Base-by-base conservation (phyloP, 2,797 vertebrate genomes). In the Alectoris magna region DNA sequence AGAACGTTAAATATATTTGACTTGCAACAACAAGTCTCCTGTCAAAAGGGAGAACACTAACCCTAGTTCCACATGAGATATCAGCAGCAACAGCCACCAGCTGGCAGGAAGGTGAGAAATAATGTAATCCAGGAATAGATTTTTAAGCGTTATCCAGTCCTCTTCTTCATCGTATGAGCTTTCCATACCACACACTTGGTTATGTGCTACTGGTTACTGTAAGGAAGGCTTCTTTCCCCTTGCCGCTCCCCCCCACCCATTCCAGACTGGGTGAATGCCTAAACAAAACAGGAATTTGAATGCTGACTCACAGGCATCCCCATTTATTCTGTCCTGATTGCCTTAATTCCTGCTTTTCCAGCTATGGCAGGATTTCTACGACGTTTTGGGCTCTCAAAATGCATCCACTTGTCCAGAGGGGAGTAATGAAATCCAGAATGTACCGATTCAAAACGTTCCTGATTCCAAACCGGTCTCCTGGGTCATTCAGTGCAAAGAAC, bases 361-460 rank as follows among this genome's bases (percentile, higher is more conserved):
- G 87, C 93, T 79, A 78, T 59, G 84, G 83, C 81, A 89, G 76
- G 29, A 46, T 92, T 96, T 95, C 92, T 91, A 5, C 78, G 88
- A 88, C 71, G 60, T 87, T 91, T 90, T 85, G 95, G 75, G 70
- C 87, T 90, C 53, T 78, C 74, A 88, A 84, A 56, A 91, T 21
- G 41, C 68, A 89, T 91, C 92, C 56, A 62, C 67, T 72, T 78
- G 73, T 95, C 92, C 70, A 13, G 74, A 92, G 84, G 70, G 68
- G 64, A 75, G 46, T 96, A 95, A 96, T 96, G 95, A 94, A 95
- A 96, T 91, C 91, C 97, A 97, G 96, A 96, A 93, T 3, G 0
- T 2, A 69, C 66, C 78, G 84, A 89, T 76, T 93, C 68, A 31
- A 92, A 93, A 91, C 73, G 60, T 94, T 89, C 87, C 81, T 22